Evolutionary conservation across 2,888 invertebrate species (phyloP).

Genomic region (Horisme vitalbata): DNA sequence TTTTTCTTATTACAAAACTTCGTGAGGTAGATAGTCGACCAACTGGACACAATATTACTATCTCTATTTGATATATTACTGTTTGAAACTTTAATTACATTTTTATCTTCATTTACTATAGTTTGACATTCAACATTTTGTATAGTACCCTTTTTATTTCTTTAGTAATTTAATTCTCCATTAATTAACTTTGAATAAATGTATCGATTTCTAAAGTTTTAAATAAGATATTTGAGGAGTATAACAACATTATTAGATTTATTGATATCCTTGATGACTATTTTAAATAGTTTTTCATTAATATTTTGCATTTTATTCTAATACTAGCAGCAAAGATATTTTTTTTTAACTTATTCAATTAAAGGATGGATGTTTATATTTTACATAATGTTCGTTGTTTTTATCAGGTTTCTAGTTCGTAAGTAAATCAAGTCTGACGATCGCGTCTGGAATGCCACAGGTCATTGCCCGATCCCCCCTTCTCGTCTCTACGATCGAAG

Average conservation of each 20-base stretch:
- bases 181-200: slow-evolving; percentile 8
- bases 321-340: not conserved
- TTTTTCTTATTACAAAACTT: slow-evolving; percentile 51
- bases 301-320: not conserved
- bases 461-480: slow-evolving; percentile 73
- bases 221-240: not conserved
- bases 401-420: slow-evolving; percentile 38
- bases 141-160: slow-evolving; percentile 12
- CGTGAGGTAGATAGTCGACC: slow-evolving; percentile 46
- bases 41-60: slow-evolving; percentile 43
- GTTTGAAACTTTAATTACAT: slow-evolving; percentile 20
- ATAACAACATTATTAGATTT: not conserved
- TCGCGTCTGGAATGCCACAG: slow-evolving; percentile 71
- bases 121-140: slow-evolving; percentile 20
- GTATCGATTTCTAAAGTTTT: not conserved
- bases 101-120: slow-evolving; percentile 18
- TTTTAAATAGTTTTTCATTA: not conserved
- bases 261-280: not conserved
- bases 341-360: too few species aligned
- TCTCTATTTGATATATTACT: slow-evolving; percentile 28
- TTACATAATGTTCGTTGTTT: slow-evolving; percentile 9
- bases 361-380: not conserved
- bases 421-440: slow-evolving; percentile 73
- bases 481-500: slow-evolving; percentile 65
- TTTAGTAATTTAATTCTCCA: slow-evolving; percentile 2